Evolutionary conservation across 2,113 vertebrate genomes (phyloP), one percentile per base, ranked within the genome.

Genomic region (Glareola pratincola): DNA sequence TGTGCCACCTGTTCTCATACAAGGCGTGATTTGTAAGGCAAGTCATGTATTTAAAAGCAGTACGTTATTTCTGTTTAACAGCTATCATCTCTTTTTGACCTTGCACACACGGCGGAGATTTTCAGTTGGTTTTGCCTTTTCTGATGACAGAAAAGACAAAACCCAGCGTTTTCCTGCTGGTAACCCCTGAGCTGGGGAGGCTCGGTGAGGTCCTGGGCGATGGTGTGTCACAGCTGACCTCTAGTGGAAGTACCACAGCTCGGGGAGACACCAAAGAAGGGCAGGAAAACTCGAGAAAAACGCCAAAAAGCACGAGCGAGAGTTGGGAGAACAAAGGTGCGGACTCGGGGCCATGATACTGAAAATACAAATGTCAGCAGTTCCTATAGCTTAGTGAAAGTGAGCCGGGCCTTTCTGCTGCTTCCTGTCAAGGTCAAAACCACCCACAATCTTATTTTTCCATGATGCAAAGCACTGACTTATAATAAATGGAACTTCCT

Each of bases 191-290:
- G 20, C 34, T 22, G 20, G 5, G 4, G 56, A 48, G 29, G 20
- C 34, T 43, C 2, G 1, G 27, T 0, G 2, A 76, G 16, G 12
- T 50, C 26, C 56, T 22, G 26, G 5, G n/a, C 1, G 1, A 71
- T 26, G 59, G 11, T 54, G 85, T 51, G 72, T 54, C 32, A 3
- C 80, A 88, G 79, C 59, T 6, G 90, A 93, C 95, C 85, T 59
- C 92, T 96, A 95, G 90, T 78, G 88, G 95, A 92, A 74, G 64
- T 7, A 63, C 39, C 51, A 62, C 41, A 53, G 37, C 50, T 41
- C 23, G 18, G 22, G 32, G 37, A 82, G 48, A 32, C n/a, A 15
- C 54, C 34, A 71, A 81, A 62, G 8, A 14, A 24, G 21, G 51
- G 29, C 68, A 80, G 68, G 64, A 63, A 90, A 93, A 56, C 39